phyloP scores from a whole-genome alignment of 2,113 vertebrate species.

The Turnix velox region DNA sequence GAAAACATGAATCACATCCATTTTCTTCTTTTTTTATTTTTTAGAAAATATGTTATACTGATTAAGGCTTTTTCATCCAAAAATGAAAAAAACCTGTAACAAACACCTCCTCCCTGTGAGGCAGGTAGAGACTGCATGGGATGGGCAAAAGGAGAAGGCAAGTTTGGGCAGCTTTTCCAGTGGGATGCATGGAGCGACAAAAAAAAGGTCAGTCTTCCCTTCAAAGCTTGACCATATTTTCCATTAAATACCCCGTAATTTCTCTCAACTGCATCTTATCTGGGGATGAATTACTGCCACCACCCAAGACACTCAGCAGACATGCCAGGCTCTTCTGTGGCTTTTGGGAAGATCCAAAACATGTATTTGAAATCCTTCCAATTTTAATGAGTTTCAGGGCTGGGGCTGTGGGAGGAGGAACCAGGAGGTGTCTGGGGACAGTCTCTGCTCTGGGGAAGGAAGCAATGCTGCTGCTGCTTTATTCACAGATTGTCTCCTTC shows the following conservation, averaged over 20 bases:
- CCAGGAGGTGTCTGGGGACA: background rate
- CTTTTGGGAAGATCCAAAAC: background rate
- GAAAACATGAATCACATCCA: background rate
- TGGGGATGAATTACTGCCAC: background rate
- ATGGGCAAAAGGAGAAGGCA: background rate
- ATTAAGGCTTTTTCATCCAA: background rate
- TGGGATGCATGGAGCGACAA: background rate
- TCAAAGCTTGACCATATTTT: background rate
- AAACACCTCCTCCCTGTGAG: background rate
- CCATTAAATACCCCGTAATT: background rate
- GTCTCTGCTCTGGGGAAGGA: background rate
- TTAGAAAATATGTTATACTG: background rate
- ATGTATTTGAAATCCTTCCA: background rate
- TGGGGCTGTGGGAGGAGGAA: background rate
- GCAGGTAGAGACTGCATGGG: background rate
- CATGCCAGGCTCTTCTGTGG: background rate
- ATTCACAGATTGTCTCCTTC: background rate
- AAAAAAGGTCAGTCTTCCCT: background rate
- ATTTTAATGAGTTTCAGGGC: background rate
- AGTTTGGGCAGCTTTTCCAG: background rate
- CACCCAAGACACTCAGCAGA: background rate
- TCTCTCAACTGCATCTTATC: background rate
- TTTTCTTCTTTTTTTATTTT: conserved; percentile 15
- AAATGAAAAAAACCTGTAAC: background rate
- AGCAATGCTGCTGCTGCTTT: background rate